phyloP scores from a whole-genome alignment of 2,888 invertebrate genomes.

The Nasonovia ribisnigri region DNA sequence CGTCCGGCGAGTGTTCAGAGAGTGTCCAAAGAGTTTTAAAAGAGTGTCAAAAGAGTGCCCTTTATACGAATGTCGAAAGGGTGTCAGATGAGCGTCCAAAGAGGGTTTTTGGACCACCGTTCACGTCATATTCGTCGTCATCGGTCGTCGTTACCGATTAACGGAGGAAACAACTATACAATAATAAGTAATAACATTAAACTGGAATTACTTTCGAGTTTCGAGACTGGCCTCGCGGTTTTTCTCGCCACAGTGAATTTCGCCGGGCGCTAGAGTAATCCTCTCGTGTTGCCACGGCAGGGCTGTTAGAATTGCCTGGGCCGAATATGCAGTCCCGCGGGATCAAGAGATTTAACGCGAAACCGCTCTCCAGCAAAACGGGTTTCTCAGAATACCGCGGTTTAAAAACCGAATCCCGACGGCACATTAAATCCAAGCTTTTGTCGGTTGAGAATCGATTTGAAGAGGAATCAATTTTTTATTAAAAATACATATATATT shows the following conservation, averaged over 20 bases:
- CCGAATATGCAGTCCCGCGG: not conserved
- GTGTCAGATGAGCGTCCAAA: too few relatives aligned
- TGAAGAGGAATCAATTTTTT: not conserved
- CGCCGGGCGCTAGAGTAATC: conserved; percentile 14
- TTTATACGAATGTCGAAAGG: too few relatives aligned
- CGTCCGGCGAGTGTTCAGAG: not conserved
- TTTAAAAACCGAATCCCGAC: conserved; percentile 16
- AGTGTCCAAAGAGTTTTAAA: too few relatives aligned
- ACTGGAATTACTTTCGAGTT: not conserved
- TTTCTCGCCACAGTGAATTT: conserved; percentile 1
- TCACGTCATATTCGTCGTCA: too few relatives aligned
- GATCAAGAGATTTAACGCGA: conserved; percentile 60
- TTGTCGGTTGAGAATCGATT: conserved; percentile 16
- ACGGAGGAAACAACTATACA: not conserved
- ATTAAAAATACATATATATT: not conserved
- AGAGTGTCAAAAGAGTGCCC: too few relatives aligned
- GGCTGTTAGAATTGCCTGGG: not conserved
- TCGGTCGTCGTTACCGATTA: too few relatives aligned
- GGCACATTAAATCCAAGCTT: conserved; percentile 37
- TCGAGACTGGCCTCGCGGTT: too few relatives aligned
- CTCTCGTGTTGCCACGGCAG: not conserved
- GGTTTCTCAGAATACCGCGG: conserved; percentile 13
- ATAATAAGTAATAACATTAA: not conserved
- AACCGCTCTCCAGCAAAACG: conserved; percentile 26
- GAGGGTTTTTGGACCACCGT: not conserved